Base-by-base conservation (phyloP, 2,888 invertebrate species). In the Busseola fusca region DNA sequence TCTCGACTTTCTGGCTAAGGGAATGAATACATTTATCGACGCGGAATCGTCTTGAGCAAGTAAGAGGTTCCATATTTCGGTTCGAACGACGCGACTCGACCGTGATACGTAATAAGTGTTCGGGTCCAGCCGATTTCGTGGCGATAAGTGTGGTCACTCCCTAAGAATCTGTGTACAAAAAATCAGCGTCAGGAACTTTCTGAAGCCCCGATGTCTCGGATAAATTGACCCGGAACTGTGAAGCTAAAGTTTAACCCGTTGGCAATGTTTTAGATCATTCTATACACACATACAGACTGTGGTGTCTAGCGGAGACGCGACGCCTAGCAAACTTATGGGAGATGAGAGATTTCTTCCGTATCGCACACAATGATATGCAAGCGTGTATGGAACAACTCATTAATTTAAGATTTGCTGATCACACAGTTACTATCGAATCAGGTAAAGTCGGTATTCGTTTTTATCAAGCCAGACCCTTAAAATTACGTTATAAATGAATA, bases 261-360 rank as follows among this genome's bases (percentile, higher is more conserved):
- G 1, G 0, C 14, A 14, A 21, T 64, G 7, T 78, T 78, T 14
- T 62, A 97, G 98, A 98, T 94, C 98, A 98, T 88, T 97, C 98
- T 0, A 96, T 98, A 56, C 98, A 98, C 89, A 97, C 97, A 0
- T 97, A 97, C 89, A 96, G 98, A 50, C 93, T 98, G 12, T 98
- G 98, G 98, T 97, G 97, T 56, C 93, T 97, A 60, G 97, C 97
- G 30, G 97, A 97, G 90, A 97, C 97, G 0, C 97, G 97, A 74
- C 96, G 97, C 69, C 93, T 98, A 21, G 97, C 97, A 14, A 97
- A 97, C 80, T 95, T 96, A 65, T 98, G 98, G 98, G 96, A 97
- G 78, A 97, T 98, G 93, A 96, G 97, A 77, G 97, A 96, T 59
- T 98, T 98, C 91, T 98, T 98, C 87, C 94, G 96, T 68, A 96